Evolutionary conservation across 1,140 invertebrate species (phyloP), one percentile per base, ranked within the genome.

Genomic region (Tetragnatha versicolor): DNA sequence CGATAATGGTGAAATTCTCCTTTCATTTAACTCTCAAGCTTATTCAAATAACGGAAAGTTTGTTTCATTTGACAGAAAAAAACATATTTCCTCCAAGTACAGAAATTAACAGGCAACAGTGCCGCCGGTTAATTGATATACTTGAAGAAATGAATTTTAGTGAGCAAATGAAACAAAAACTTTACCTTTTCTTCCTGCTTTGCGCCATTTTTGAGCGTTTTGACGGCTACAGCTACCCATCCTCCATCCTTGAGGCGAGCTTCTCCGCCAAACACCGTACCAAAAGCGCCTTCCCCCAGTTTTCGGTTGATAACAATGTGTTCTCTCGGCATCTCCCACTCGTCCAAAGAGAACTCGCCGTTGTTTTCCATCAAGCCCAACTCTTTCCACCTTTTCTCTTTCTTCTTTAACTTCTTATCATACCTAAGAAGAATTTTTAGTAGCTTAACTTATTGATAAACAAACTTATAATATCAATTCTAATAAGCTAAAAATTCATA

Each of bases 211-310:
- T 97, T 96, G 0, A 97, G 86, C 0, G 95, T 95, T 86, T 97
- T 98, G 0, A 97, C 94, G 10, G 95, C 95, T 0, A 96, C 94
- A 1, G 93, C 91, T 2, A 91, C 89, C 93, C 93, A 95, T n/a
- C 90, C 90, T 39, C 89, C 88, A 29, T 83, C 85, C 27, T 90
- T 86, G 22, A 94, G 88, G 39, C 90, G 87, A 1, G 92, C 92
- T 83, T 95, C 93, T 17, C 94, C 94, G 66, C 93, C 93, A 84
- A 93, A 94, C 4, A 95, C 93, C 0, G 91, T 93, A 27, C 93
- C 94, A 84, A 96, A 95, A 1, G 93, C 93, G n/a, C 95, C 94
- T 84, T 94, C 92, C 1, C 94, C 94, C 0, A 96, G 86, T 83
- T 92, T 92, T 22, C 94, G 87, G 85, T 96, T 96, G n/a, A 96